Percentiles rank a stretch among this genome's conserved stretches.
Evolutionary conservation across 2,113 vertebrate species (phyloP).

Genomic region (Odobenus rosmarus): DNA sequence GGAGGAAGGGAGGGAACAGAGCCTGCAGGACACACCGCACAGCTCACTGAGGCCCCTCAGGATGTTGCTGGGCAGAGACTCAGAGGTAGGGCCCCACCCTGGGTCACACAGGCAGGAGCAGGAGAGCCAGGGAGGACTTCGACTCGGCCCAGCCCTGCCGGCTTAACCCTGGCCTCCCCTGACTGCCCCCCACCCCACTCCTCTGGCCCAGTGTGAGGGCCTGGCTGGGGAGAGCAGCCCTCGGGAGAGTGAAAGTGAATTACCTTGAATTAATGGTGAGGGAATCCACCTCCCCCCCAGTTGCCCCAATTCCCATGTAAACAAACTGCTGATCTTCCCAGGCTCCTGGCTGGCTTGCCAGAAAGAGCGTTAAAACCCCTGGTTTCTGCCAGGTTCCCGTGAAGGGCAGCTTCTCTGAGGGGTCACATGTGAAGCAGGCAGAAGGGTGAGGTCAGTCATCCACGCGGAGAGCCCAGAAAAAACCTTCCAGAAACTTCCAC

Average conservation of each 20-base stretch:
- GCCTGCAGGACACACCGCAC: not conserved
- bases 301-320: not conserved
- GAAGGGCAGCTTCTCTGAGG: rapidly evolving
- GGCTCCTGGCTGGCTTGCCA: not conserved
- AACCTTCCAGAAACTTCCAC: not conserved
- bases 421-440: not conserved
- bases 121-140: not conserved
- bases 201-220: not conserved
- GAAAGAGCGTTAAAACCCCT: not conserved
- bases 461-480: rapidly evolving
- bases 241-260: not conserved
- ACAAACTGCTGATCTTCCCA: not conserved
- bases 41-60: not conserved
- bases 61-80: not conserved
- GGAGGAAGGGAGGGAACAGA: not conserved
- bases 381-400: not conserved
- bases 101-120: rapidly evolving
- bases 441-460: not conserved
- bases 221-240: not conserved
- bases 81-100: rapidly evolving
- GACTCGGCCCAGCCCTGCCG: rapidly evolving
- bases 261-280: not conserved
- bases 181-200: too few species aligned
- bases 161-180: not conserved
- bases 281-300: not conserved